Evolutionary conservation across 2,113 vertebrate genomes (phyloP), one percentile per base, ranked within the genome.

Genomic region (Megalops atlanticus): DNA sequence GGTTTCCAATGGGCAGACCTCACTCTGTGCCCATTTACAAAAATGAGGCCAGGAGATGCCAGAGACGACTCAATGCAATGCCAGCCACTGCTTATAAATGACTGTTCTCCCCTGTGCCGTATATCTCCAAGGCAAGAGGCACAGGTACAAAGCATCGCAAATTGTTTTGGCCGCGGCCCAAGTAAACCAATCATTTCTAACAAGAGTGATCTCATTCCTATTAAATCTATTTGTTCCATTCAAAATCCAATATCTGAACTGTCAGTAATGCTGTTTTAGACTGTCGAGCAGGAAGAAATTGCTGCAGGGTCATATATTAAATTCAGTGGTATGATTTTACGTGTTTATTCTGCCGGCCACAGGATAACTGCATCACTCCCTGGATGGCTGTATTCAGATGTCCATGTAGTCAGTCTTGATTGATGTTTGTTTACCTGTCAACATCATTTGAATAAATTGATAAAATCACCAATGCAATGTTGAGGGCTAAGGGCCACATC

Each of bases 141-240:
- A 64, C 74, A 83, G 69, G 76, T 76, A 80, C 77, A 68, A 74
- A 40, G 18, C 73, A 79, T 70, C 8, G 74, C 43, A 52, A 72
- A 81, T 81, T 71, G 71, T 69, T 78, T 82, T 85, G 86, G 83
- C 85, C 43, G 21, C 21, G 45, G 18, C 79, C 76, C 76, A 83
- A 76, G 77, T 24, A 12, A 80, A 49, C 74, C 78, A 81, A 84
- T 85, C 83, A 70, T 40, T 82, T 54, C 45, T 76, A 87, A 87
- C 77, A 78, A 85, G 83, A 76, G 77, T 82, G 81, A 87, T 87
- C 85, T 83, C 52, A 86, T 86, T 89, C 82, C 52, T 78, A 79
- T 87, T 87, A 86, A 80, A 49, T 84, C 87, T 24, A 85, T 87
- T 87, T 87, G 85, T 86, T 87, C 76, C 77, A 76, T 87, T 86